A percentile compares a stretch with the other conserved stretches of the same genome.
These are phyloP conservation scores for Alitta virens DNA, from an alignment of 2,888 invertebrate genomes.

Conservation along the genomic window DNA sequence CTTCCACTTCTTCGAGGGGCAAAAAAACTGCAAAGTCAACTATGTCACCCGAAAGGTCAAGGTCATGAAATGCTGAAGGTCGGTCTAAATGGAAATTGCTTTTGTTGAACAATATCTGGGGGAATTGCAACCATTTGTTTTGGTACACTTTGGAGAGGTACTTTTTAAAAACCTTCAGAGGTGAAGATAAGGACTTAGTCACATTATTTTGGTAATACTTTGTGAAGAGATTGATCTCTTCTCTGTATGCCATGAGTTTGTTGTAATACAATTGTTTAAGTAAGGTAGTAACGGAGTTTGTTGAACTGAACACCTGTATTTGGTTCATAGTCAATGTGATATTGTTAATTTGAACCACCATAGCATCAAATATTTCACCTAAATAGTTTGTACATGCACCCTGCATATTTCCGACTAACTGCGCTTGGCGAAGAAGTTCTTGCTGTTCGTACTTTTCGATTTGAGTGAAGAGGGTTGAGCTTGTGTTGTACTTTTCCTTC, in stretches of 20 bases:
- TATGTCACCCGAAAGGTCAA: conserved; percentile 18
- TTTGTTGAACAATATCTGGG: conserved; percentile 30
- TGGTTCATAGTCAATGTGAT: conserved; percentile 10
- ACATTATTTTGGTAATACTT: conserved; percentile 14
- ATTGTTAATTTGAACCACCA: conserved; percentile 15
- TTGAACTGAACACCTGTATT: conserved; percentile 5
- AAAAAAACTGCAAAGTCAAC: conserved; percentile 30
- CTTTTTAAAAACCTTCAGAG: conserved; percentile 29
- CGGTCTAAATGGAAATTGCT: conserved; percentile 10
- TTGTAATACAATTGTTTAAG: conserved; percentile 16
- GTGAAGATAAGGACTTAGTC: conserved; percentile 12
- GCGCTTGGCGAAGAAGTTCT: conserved; percentile 11
- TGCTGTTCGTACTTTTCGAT: conserved; percentile 13
- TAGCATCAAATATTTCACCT: conserved; percentile 13
- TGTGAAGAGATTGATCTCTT: conserved; percentile 16
- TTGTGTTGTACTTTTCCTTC: conserved; percentile 12
- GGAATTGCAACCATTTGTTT: conserved; percentile 47
- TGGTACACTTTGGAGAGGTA: conserved; percentile 39
- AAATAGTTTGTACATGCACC: conserved; percentile 16
- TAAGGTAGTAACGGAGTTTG: conserved; percentile 21
- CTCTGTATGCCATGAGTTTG: conserved; percentile 13
- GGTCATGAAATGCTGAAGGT: conserved; percentile 3
- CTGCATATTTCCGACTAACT: conserved; percentile 15
- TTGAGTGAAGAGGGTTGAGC: background rate
- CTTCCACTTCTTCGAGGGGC: conserved; percentile 31